These are phyloP conservation scores for Nyctibius grandis DNA, from an alignment of 2,797 vertebrate genomes.

Conservation along the genomic window DNA sequence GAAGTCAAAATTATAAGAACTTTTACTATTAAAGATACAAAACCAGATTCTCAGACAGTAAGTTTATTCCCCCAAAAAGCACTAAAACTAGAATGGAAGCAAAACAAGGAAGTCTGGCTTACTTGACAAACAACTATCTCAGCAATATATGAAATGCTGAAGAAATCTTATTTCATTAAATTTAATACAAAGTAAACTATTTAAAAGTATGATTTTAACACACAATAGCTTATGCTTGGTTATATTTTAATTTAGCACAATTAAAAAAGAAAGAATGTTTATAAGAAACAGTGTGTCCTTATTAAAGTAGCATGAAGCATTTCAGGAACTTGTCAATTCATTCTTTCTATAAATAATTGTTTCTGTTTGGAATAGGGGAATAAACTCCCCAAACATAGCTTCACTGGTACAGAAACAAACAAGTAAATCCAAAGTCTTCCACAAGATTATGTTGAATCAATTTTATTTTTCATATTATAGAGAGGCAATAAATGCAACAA, in stretches of 20 bases:
- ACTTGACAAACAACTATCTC: neutral
- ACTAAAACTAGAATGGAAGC: neutral
- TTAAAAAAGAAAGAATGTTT: neutral
- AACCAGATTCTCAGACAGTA: too few species aligned
- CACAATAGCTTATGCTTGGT: neutral
- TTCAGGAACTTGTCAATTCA: neutral
- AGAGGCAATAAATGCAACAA: neutral
- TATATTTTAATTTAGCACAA: neutral
- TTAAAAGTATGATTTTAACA: neutral
- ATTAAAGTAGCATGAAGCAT: neutral
- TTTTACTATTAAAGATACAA: neutral
- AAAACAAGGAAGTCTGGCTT: neutral
- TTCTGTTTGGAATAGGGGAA: neutral
- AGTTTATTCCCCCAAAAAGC: neutral
- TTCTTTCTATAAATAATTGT: neutral
- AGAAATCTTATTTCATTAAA: neutral
- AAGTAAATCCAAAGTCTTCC: neutral
- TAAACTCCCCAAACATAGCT: neutral
- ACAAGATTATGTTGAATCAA: neutral
- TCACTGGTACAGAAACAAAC: neutral
- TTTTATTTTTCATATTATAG: neutral
- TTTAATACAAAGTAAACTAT: neutral
- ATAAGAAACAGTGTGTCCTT: neutral
- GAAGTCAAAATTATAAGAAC: neutral
- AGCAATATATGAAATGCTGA: neutral